Percentiles rank a stretch among this genome's conserved stretches.
Conservation (phyloP, 1,140 invertebrate genomes). For the Dendroctonus valens region DNA sequence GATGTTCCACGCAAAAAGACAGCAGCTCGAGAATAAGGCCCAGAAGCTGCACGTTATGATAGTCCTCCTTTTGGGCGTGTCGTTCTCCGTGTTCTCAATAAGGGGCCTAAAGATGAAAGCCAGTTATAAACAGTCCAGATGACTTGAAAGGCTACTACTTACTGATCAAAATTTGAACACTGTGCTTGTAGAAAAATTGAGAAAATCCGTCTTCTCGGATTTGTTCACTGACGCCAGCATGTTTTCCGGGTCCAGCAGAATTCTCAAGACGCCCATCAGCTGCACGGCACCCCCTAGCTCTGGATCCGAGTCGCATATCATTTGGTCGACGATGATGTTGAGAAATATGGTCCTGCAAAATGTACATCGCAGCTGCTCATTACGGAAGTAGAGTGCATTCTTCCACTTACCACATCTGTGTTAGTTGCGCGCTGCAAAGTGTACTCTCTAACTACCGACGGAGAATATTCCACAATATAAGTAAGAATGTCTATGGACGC, state of each 20-base stretch:
- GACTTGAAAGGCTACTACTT: constrained; percentile 36
- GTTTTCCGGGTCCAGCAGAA: constrained; percentile 97
- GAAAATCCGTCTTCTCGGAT: constrained; percentile 96
- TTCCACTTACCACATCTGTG: constrained; percentile 74
- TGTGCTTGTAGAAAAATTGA: constrained; percentile 99
- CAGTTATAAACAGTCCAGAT: too few relatives aligned
- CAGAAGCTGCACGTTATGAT: constrained; percentile 92
- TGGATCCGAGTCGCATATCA: constrained; percentile 80
- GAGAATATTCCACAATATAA: constrained; percentile 97
- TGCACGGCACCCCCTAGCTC: constrained; percentile 96
- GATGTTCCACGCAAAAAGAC: constrained; percentile 99
- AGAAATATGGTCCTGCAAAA: constrained; percentile 84
- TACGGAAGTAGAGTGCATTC: background rate
- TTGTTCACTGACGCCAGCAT: constrained; percentile 94
- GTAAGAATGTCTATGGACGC: constrained; percentile 97
- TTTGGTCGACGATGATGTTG: constrained; percentile 97
- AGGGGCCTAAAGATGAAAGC: constrained; percentile 62
- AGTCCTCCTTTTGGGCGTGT: constrained; percentile 88
- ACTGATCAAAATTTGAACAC: constrained; percentile 92
- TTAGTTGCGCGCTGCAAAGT: constrained; percentile 88
- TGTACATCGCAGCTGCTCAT: background rate
- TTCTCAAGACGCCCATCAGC: constrained; percentile 88
- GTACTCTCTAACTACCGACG: constrained; percentile 95
- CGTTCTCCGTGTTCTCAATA: constrained; percentile 87
- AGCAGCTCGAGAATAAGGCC: constrained; percentile 93